Conservation (phyloP, 2,113 vertebrate species). For the Henicopernis longicauda region DNA sequence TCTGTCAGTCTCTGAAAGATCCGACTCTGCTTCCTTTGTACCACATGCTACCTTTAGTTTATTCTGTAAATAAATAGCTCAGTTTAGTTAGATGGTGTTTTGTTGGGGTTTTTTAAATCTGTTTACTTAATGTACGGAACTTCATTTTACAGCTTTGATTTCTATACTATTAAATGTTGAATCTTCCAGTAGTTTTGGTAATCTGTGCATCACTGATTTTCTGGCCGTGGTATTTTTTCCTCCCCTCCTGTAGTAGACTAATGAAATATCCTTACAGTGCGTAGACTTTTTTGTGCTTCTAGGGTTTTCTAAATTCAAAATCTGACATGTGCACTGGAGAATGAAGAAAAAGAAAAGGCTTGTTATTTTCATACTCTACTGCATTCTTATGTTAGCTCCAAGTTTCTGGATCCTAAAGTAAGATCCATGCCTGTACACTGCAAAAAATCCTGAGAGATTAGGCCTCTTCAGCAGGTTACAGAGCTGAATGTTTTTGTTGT, state of each 20-base stretch:
- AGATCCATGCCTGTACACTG: background rate
- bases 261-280: background rate
- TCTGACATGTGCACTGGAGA: slow-evolving; percentile 57
- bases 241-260: background rate
- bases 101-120: fast-evolving
- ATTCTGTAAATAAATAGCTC: background rate
- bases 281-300: background rate
- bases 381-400: slow-evolving; percentile 54
- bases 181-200: background rate
- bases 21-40: background rate
- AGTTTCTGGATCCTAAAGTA: slow-evolving; percentile 33
- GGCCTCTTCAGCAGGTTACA: background rate
- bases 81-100: background rate
- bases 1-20: background rate
- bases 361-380: slow-evolving; percentile 77
- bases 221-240: background rate
- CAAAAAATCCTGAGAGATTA: background rate
- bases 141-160: background rate
- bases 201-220: background rate
- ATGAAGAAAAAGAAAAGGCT: slow-evolving; percentile 54
- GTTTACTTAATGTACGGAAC: background rate
- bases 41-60: background rate
- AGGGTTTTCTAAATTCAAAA: slow-evolving; percentile 37
- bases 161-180: background rate
- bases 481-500: background rate